These are phyloP conservation scores for Drosophila prolongata DNA, from an alignment of 2,888 invertebrate genomes.

Conservation along the genomic window DNA sequence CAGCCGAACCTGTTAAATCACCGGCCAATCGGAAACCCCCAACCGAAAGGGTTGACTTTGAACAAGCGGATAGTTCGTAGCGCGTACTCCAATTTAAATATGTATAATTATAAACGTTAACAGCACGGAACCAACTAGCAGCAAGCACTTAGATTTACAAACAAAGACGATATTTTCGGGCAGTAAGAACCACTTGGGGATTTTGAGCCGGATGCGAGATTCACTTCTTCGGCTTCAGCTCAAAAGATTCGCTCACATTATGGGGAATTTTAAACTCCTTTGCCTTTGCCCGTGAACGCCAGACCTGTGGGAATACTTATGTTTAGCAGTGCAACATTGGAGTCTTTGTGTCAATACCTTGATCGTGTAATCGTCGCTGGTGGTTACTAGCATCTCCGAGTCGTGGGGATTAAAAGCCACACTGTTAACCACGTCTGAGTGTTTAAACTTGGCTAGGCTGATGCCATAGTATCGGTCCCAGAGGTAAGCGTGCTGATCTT, in stretches of 20 bases:
- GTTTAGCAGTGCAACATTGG: not conserved
- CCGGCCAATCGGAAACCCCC: conserved; percentile 1
- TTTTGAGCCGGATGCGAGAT: not conserved
- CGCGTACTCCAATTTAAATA: conserved; percentile 32
- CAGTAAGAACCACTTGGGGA: conserved; percentile 16
- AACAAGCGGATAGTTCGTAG: conserved; percentile 18
- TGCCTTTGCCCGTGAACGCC: conserved; percentile 80
- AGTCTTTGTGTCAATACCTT: conserved; percentile 84
- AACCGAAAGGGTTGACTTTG: not conserved
- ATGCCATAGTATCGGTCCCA: conserved; percentile 94
- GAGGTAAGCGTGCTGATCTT: conserved; percentile 92
- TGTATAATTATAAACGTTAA: conserved; percentile 50
- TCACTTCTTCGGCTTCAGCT: conserved; percentile 68
- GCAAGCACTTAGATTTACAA: conserved; percentile 4
- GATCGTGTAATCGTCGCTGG: conserved; percentile 91
- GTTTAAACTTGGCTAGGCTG: conserved; percentile 90
- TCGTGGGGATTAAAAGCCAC: conserved; percentile 93
- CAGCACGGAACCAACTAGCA: conserved; percentile 34
- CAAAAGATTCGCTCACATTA: conserved; percentile 74
- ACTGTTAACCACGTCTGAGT: conserved; percentile 92
- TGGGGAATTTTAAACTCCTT: conserved; percentile 64
- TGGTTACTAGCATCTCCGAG: conserved; percentile 92
- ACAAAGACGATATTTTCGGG: conserved; percentile 2
- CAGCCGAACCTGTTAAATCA: conserved; percentile 9
- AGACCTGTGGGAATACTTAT: conserved; percentile 62